These are phyloP conservation scores for Drosophila anomelani DNA, from an alignment of 2,888 invertebrate genomes.

Conservation along the genomic window DNA sequence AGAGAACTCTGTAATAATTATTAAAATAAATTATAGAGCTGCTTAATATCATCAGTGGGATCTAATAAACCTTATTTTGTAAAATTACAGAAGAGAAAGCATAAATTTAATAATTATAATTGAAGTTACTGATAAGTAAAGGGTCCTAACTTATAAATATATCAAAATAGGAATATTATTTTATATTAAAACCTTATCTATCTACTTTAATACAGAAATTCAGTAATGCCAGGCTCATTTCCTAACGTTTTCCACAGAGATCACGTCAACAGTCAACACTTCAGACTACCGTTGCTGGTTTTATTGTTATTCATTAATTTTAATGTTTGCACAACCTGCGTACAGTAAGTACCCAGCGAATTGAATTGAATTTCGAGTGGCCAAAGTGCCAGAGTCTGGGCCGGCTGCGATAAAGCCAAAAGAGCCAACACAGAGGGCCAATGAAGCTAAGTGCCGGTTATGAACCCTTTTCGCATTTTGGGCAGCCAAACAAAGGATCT, in stretches of 20 bases:
- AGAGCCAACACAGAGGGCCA: slow-evolving; percentile 56
- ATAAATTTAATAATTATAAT: too few species aligned
- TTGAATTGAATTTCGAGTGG: slow-evolving; percentile 77
- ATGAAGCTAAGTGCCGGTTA: slow-evolving; percentile 79
- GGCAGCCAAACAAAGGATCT: slow-evolving; percentile 59
- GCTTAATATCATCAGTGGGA: too few species aligned
- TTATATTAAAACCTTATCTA: neutral
- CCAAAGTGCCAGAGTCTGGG: slow-evolving; percentile 60
- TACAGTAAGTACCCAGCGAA: slow-evolving; percentile 45
- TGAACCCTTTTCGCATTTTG: slow-evolving; percentile 79
- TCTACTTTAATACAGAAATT: neutral
- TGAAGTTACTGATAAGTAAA: too few species aligned
- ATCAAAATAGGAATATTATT: too few species aligned
- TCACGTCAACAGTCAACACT: slow-evolving; percentile 38
- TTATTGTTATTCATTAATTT: slow-evolving; percentile 83
- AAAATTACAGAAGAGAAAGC: too few species aligned
- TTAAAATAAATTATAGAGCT: too few species aligned
- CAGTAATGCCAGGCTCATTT: slow-evolving; percentile 7
- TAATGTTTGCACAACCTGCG: slow-evolving; percentile 80
- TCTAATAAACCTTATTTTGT: too few species aligned
- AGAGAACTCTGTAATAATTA: neutral
- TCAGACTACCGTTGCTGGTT: slow-evolving; percentile 41
- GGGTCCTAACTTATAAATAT: too few species aligned
- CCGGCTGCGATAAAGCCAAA: slow-evolving; percentile 65
- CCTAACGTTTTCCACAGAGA: slow-evolving; percentile 6